Percentiles rank a stretch among this genome's conserved stretches.
These are phyloP conservation scores for Diachasma alloeum DNA, from an alignment of 1,140 invertebrate species.

Conservation along the genomic window DNA sequence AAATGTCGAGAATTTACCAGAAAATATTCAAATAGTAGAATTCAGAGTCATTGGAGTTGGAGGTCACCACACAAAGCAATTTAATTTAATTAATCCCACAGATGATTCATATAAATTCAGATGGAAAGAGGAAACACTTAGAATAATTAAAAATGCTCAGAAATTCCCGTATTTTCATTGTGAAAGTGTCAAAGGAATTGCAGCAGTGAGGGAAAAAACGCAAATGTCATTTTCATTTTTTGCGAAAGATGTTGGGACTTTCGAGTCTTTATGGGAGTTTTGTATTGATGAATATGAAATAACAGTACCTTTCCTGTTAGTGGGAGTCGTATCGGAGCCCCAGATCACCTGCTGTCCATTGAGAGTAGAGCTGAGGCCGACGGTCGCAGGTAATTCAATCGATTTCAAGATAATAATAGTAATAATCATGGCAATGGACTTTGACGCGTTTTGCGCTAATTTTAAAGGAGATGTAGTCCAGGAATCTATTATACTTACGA, in stretches of 20 bases:
- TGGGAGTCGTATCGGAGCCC: conserved; percentile 57
- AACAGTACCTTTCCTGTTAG: conserved; percentile 52
- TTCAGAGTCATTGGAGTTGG: conserved; percentile 65
- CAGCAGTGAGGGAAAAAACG: conserved; percentile 48
- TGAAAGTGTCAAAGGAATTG: conserved; percentile 43
- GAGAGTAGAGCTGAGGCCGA: conserved; percentile 51
- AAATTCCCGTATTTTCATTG: conserved; percentile 56
- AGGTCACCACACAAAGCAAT: conserved; percentile 43
- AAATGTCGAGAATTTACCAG: background rate
- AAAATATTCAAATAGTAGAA: conserved; percentile 56
- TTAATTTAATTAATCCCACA: conserved; percentile 59
- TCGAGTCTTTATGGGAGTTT: conserved; percentile 61
- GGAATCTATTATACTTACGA: conserved; percentile 44
- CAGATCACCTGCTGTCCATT: conserved; percentile 45
- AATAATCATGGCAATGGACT: background rate
- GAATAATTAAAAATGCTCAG: background rate
- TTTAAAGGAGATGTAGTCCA: conserved; percentile 36
- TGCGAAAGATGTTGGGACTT: conserved; percentile 53
- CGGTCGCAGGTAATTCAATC: conserved; percentile 42
- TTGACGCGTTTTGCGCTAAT: background rate
- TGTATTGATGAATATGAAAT: conserved; percentile 55
- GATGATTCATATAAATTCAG: conserved; percentile 51
- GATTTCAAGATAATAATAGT: background rate
- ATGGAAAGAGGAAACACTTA: conserved; percentile 45
- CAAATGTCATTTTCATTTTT: conserved; percentile 54